These are phyloP conservation scores for Cheirogaleus major DNA, from an alignment of 2,797 vertebrate species.

Conservation along the genomic window DNA sequence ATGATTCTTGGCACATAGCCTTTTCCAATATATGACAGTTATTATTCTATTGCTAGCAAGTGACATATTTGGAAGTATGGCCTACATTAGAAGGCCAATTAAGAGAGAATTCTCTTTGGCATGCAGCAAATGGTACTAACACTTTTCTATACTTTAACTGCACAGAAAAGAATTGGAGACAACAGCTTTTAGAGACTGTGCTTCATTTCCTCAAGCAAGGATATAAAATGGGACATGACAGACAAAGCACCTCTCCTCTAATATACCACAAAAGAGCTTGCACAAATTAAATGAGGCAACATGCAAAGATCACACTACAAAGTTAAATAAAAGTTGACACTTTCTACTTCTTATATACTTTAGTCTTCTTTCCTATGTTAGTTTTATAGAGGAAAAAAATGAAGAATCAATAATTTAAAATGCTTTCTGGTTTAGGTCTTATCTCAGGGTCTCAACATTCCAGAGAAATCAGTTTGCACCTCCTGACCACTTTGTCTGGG, in stretches of 20 bases:
- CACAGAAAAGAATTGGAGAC: not conserved
- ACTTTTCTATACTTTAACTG: constrained; percentile 40
- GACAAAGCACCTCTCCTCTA: not conserved
- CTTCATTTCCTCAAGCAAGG: constrained; percentile 4
- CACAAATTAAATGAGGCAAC: not conserved
- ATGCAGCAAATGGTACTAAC: not conserved
- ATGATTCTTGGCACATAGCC: constrained; percentile 7
- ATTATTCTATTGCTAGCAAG: not conserved
- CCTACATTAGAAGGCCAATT: not conserved
- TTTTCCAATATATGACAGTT: not conserved
- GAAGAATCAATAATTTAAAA: constrained; percentile 10
- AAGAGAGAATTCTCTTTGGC: constrained; percentile 42
- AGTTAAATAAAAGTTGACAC: not conserved
- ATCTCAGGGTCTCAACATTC: not conserved
- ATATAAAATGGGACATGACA: constrained; percentile 10
- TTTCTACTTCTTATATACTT: not conserved
- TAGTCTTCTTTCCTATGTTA: not conserved
- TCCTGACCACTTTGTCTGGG: not conserved
- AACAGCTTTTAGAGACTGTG: not conserved
- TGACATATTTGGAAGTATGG: not conserved
- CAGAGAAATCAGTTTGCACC: not conserved
- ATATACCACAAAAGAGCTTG: not conserved
- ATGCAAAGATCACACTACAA: not conserved
- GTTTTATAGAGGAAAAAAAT: not conserved
- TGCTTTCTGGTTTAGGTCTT: not conserved